Evolutionary conservation across 1,140 invertebrate species (phyloP), one percentile per base, ranked within the genome.

Genomic region (Anagrus nilaparvatae): DNA sequence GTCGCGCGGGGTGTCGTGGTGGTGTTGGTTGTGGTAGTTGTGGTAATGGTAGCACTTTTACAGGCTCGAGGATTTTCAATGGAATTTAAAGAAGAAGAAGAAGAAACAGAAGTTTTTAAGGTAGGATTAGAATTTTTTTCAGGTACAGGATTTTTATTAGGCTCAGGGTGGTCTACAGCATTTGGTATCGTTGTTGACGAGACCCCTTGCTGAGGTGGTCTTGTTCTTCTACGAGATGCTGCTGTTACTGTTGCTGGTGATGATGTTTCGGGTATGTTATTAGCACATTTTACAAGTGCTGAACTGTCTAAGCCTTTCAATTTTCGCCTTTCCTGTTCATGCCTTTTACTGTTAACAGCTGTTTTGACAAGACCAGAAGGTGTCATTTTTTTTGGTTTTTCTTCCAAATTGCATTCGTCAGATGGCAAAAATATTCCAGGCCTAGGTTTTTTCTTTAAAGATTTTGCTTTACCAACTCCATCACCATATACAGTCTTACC

Each of bases 301-400:
- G 56, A 34, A 9, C 59, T 53, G 20, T 63, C 61, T n/a, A 51
- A 48, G 44, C 52, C 53, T 33, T 63, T 61, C 45, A 63, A 33
- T 33, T 57, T 55, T 37, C 64, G 50, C 48, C 59, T 64, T 50
- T 65, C 67, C 41, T 71, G 63, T 53, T 77, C 72, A 50, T 73
- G 71, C 32, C 70, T 66, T 61, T 79, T 78, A 47, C 69, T 73
- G 52, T 75, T 75, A 21, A 79, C 76, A 6, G 76, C 76, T 8
- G 75, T 74, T 58, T 81, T 78, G 35, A 81, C 77, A 19, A 81
- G 61, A 48, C 67, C 70, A 44, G 75, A 76, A 13, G 78, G 79
- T 29, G 76, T 77, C 70, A 77, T 70, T 43, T 65, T 63, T 14
- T 54, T 51, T 3, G 48, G 27, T 33, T 58, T 59, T 13, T 61